Percentiles rank a stretch among this genome's conserved stretches.
Evolutionary conservation across 2,797 vertebrate species (phyloP).

Genomic region (Gila robusta): DNA sequence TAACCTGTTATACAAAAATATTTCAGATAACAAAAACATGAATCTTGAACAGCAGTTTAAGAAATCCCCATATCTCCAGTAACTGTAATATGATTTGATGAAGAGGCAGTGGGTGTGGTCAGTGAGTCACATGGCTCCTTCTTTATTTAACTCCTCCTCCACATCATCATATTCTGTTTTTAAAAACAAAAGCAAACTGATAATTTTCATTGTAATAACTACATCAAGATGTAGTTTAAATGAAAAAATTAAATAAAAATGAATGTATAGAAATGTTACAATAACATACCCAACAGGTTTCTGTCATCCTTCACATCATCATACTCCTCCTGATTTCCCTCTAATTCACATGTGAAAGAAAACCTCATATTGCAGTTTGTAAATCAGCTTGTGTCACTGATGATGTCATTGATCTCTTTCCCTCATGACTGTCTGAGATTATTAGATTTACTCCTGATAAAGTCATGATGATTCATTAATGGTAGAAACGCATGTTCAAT

Average conservation of each 20-base stretch:
- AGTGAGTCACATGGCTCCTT: background rate
- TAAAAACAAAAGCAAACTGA: background rate
- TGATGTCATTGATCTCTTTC: background rate
- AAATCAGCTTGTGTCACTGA: background rate
- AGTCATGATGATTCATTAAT: background rate
- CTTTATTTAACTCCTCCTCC: background rate
- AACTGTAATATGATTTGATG: background rate
- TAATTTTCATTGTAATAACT: background rate
- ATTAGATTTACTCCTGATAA: background rate
- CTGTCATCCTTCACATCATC: slow-evolving; percentile 14
- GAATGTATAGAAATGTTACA: background rate
- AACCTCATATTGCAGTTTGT: background rate
- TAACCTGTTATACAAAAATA: background rate
- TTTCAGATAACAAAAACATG: background rate
- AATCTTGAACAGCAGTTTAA: background rate
- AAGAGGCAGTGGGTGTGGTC: background rate
- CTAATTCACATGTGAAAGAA: background rate
- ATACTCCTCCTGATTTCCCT: slow-evolving; percentile 11
- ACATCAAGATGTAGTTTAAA: background rate
- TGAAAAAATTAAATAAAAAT: background rate
- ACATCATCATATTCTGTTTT: slow-evolving; percentile 23
- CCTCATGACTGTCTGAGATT: background rate
- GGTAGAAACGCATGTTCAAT: background rate
- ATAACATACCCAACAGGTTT: background rate
- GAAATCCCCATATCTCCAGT: background rate